Evolutionary conservation across 2,888 invertebrate species (phyloP).

Genomic region (Andrena praecox): DNA sequence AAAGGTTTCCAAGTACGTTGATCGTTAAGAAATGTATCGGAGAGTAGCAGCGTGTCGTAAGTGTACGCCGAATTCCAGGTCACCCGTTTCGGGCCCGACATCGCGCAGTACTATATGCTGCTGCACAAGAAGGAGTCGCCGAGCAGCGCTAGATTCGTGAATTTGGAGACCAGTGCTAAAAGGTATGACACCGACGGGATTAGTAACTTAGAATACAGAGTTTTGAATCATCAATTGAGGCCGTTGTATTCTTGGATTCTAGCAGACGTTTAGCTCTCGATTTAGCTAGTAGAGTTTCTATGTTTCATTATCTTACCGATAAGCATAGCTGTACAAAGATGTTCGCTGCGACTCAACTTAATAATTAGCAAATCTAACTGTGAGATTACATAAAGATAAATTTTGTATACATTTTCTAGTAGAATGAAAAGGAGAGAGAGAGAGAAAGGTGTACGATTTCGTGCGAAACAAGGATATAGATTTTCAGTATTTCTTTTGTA

Average conservation of each 20-base stretch:
- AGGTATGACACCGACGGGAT: constrained; percentile 83
- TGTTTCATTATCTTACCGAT: background rate
- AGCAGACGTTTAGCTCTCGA: constrained; percentile 75
- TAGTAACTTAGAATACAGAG: constrained; percentile 81
- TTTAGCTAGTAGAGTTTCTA: background rate
- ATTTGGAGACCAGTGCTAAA: constrained; percentile 79
- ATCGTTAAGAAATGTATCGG: background rate
- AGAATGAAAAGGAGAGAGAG: background rate
- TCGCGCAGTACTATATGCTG: constrained; percentile 90
- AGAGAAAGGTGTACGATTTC: background rate
- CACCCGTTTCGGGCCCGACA: constrained; percentile 89
- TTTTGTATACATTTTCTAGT: constrained; percentile 21
- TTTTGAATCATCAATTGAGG: constrained; percentile 80
- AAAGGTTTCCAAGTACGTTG: constrained; percentile 79
- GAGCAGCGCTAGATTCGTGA: constrained; percentile 82
- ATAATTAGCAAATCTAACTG: background rate
- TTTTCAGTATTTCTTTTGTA: background rate
- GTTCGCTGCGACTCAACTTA: background rate
- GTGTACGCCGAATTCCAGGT: constrained; percentile 80
- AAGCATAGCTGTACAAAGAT: background rate
- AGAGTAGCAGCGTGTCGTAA: background rate
- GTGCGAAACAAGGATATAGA: background rate
- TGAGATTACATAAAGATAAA: constrained; percentile 3
- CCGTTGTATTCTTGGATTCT: constrained; percentile 83
- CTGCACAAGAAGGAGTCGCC: constrained; percentile 87